Evolutionary conservation across 2,888 invertebrate genomes (phyloP).

Genomic region (Monoplex corrugatus): DNA sequence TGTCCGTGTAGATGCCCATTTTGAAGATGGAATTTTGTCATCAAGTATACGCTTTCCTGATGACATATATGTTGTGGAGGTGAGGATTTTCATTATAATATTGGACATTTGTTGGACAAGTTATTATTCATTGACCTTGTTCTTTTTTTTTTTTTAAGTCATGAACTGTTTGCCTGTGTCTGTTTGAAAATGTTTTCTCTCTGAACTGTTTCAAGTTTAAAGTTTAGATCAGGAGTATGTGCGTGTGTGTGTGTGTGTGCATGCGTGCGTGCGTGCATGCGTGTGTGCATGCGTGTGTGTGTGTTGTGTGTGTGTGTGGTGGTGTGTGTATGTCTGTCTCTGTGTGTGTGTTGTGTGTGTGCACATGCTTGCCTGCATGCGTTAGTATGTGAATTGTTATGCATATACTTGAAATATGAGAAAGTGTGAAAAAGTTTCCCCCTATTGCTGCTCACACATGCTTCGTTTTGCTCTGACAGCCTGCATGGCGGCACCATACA

Average conservation of each 20-base stretch:
- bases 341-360: neutral
- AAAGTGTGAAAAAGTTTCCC: too few relatives aligned
- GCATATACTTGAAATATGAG: too few relatives aligned
- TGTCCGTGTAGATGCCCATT: conserved; percentile 35
- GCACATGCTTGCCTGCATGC: neutral
- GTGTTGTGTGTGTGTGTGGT: neutral
- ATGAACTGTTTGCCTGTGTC: too few relatives aligned
- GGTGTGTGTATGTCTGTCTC: neutral
- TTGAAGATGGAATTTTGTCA: conserved; percentile 40
- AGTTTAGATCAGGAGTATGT: neutral
- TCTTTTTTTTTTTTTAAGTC: too few relatives aligned
- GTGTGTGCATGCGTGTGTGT: neutral
- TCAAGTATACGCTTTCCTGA: conserved; percentile 35
- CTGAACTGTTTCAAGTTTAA: too few relatives aligned
- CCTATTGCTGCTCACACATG: too few relatives aligned
- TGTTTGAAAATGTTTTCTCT: too few relatives aligned
- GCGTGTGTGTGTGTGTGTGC: neutral
- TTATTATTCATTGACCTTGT: too few relatives aligned
- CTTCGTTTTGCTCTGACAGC: conserved; percentile 84
- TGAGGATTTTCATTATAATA: neutral
- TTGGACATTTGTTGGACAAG: too few relatives aligned
- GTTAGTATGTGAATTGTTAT: neutral
- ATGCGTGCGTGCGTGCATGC: neutral
- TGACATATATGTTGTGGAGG: conserved; percentile 43
- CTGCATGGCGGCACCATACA: conserved; percentile 95